Evolutionary conservation across 2,888 invertebrate genomes (phyloP).

Genomic region (Cheilosia impressa): DNA sequence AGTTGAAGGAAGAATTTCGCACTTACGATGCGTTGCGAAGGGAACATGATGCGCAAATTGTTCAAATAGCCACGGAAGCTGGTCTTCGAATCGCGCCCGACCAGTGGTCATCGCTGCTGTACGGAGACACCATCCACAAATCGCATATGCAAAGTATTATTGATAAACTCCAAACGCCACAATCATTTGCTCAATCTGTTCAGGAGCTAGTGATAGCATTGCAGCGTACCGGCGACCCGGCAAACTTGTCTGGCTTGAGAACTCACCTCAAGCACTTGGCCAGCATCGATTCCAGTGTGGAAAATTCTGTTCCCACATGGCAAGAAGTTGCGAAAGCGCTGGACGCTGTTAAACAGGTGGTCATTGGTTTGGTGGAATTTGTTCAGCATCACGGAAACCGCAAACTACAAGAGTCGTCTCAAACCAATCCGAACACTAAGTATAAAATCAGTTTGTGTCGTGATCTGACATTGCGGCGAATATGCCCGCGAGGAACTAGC

Average conservation of each 20-base stretch:
- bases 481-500: conserved; percentile 93
- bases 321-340: conserved; percentile 87
- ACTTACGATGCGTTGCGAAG: conserved; percentile 96
- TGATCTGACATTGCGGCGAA: conserved; percentile 90
- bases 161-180: conserved; percentile 96
- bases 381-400: conserved; percentile 90
- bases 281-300: conserved; percentile 93
- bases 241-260: conserved; percentile 90
- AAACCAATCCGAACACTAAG: conserved; percentile 87
- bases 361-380: conserved; percentile 91
- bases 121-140: conserved; percentile 97
- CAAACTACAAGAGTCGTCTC: conserved; percentile 86
- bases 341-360: conserved; percentile 88
- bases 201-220: conserved; percentile 95
- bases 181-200: conserved; percentile 95
- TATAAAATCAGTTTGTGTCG: conserved; percentile 97
- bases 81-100: conserved; percentile 98
- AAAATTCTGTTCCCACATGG: conserved; percentile 87
- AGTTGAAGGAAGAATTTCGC: conserved; percentile 97
- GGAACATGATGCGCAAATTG: conserved; percentile 99
- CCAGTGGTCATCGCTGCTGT: conserved; percentile 98
- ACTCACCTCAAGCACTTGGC: conserved; percentile 93
- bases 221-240: conserved; percentile 94
- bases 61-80: conserved; percentile 98
- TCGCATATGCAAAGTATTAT: conserved; percentile 98